Percentiles rank a stretch among this genome's conserved stretches.
Evolutionary conservation across 2,888 invertebrate species (phyloP).

Genomic region (Myopa tessellatipennis): DNA sequence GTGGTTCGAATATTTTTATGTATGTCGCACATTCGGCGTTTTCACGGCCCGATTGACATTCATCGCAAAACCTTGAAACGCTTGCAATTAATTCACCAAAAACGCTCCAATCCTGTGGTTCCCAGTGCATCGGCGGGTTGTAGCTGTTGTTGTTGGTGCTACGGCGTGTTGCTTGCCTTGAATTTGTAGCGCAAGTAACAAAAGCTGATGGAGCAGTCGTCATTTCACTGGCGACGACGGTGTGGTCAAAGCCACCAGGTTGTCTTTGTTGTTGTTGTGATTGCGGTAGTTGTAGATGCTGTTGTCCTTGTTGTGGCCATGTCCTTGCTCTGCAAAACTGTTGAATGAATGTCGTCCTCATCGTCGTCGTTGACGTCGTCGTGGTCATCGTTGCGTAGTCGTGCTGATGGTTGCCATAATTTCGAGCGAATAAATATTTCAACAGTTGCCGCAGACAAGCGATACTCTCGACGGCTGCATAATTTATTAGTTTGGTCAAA

Average conservation of each 20-base stretch:
- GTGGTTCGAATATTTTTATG: constrained; percentile 92
- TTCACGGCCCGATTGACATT: constrained; percentile 69
- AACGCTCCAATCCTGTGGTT: constrained; percentile 57
- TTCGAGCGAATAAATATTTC: constrained; percentile 79
- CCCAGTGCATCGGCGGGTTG: neutral
- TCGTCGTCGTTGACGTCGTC: constrained; percentile 48
- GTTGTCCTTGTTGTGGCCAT: constrained; percentile 48
- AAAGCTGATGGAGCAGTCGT: constrained; percentile 45
- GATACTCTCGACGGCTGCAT: constrained; percentile 77
- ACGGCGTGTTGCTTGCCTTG: neutral
- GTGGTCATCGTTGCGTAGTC: constrained; percentile 54
- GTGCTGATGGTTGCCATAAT: constrained; percentile 69
- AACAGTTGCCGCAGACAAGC: constrained; percentile 80
- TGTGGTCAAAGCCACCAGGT: constrained; percentile 35
- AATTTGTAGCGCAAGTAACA: constrained; percentile 28
- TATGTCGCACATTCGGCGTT: constrained; percentile 74
- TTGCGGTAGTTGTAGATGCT: constrained; percentile 23
- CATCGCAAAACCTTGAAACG: constrained; percentile 61
- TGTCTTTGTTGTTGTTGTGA: constrained; percentile 36
- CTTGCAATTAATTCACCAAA: constrained; percentile 62
- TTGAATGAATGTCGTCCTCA: constrained; percentile 52
- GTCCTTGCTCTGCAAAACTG: constrained; percentile 57
- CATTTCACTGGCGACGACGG: constrained; percentile 29
- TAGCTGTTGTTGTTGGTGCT: constrained; percentile 41
- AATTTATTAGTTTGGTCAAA: constrained; percentile 75